A percentile compares a stretch with the other conserved stretches of the same genome.
Evolutionary conservation across 2,888 invertebrate genomes (phyloP).

Genomic region (Drosophila mulleri): DNA sequence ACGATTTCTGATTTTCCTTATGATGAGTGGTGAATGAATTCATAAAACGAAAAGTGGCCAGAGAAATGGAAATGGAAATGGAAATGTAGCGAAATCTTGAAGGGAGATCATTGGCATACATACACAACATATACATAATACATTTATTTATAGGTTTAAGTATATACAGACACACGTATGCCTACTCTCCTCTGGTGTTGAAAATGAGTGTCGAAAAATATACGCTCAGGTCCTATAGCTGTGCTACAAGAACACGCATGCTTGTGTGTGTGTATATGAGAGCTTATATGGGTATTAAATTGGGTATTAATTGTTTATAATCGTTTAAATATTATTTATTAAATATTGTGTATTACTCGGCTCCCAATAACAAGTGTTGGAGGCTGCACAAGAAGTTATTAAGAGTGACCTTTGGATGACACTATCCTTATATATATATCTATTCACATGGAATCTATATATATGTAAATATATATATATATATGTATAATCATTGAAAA

Average conservation of each 20-base stretch:
- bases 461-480: slow-evolving; percentile 1
- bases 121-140: slow-evolving; percentile 12
- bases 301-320: slow-evolving; percentile 31
- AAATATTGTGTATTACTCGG: slow-evolving; percentile 21
- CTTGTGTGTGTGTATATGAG: slow-evolving; percentile 19
- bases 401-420: slow-evolving; percentile 31
- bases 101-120: not conserved
- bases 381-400: slow-evolving; percentile 39
- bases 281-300: slow-evolving; percentile 40
- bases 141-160: slow-evolving; percentile 1
- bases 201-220: slow-evolving; percentile 66
- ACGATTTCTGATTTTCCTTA: slow-evolving; percentile 31
- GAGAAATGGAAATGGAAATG: not conserved
- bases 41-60: not conserved
- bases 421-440: slow-evolving; percentile 16
- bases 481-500: slow-evolving; percentile 37
- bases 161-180: slow-evolving; percentile 15
- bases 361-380: slow-evolving; percentile 29
- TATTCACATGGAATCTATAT: not conserved
- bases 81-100: not conserved
- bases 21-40: slow-evolving; percentile 1
- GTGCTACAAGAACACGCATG: slow-evolving; percentile 13
- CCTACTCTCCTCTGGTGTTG: slow-evolving; percentile 19
- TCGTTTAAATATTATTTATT: slow-evolving; percentile 19
- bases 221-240: slow-evolving; percentile 57